These are phyloP conservation scores for Circaetus gallicus DNA, from an alignment of 2,113 vertebrate genomes.

Conservation along the genomic window DNA sequence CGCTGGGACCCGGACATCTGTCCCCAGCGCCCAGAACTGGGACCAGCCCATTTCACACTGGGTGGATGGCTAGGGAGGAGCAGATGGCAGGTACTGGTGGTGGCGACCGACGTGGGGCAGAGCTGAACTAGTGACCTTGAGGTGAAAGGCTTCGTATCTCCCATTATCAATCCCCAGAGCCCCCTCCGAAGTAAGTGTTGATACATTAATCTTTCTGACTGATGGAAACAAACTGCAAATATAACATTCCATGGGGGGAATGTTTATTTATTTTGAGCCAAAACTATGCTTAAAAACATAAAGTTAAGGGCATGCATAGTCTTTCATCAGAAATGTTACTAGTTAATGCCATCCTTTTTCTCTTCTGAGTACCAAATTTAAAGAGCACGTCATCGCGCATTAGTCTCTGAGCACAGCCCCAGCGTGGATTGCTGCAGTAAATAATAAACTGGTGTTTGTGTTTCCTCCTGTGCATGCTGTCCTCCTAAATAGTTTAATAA, in stretches of 20 bases:
- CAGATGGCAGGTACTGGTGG: slow-evolving; percentile 43
- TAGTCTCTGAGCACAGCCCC: neutral
- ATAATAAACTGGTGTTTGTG: slow-evolving; percentile 32
- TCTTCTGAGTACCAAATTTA: neutral
- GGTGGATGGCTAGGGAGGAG: neutral
- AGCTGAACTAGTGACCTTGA: slow-evolving; percentile 49
- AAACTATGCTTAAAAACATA: neutral
- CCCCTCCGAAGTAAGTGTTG: neutral
- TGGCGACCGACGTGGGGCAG: neutral
- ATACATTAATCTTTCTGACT: slow-evolving; percentile 54
- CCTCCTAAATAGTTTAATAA: slow-evolving; percentile 65
- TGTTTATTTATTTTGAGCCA: neutral
- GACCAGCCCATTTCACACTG: neutral
- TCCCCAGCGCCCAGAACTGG: neutral
- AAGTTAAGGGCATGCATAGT: neutral
- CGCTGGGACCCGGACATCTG: neutral
- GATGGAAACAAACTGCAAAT: slow-evolving; percentile 38
- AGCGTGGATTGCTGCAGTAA: neutral
- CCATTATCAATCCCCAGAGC: slow-evolving; percentile 22
- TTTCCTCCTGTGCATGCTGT: slow-evolving; percentile 19
- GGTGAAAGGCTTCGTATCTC: slow-evolving; percentile 42
- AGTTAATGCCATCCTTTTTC: neutral
- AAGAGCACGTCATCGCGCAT: neutral
- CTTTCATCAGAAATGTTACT: neutral
- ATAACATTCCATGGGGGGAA: slow-evolving; percentile 14